Percentiles rank a stretch among this genome's conserved stretches.
phyloP scores from a whole-genome alignment of 64 coral and sea anemone species.

The Cladopsammia gracilis region DNA sequence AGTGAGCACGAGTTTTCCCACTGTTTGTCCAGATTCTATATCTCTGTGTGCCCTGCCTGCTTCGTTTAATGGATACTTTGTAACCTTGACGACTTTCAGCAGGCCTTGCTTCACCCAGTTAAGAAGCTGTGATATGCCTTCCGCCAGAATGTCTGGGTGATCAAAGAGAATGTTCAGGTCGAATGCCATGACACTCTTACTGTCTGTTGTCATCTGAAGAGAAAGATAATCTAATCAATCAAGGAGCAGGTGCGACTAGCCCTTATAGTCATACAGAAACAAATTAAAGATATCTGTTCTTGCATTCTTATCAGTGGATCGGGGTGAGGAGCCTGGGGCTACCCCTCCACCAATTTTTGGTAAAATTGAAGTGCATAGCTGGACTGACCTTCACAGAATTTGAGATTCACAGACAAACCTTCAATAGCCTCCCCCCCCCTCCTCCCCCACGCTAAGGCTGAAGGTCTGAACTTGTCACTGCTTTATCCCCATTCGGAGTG shows the following conservation, averaged over 20 bases:
- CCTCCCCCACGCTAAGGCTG: too few relatives aligned
- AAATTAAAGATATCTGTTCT: too few relatives aligned
- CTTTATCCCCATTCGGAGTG: too few relatives aligned
- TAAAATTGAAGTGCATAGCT: too few relatives aligned
- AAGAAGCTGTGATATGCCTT: slow-evolving; percentile 85
- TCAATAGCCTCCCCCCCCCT: too few relatives aligned
- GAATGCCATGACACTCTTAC: slow-evolving; percentile 96
- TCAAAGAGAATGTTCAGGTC: slow-evolving; percentile 98
- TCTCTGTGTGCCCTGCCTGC: slow-evolving; percentile 89
- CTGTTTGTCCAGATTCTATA: slow-evolving; percentile 92
- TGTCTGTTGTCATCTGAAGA: slow-evolving; percentile 87
- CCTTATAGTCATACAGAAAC: too few relatives aligned
- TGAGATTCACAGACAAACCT: too few relatives aligned
- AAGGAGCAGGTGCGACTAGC: neutral
- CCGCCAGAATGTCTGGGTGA: slow-evolving; percentile 67
- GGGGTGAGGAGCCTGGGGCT: too few relatives aligned
- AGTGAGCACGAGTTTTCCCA: slow-evolving; percentile 96
- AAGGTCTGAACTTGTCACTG: too few relatives aligned
- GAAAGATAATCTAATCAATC: neutral
- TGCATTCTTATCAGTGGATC: too few relatives aligned
- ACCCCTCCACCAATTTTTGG: too few relatives aligned
- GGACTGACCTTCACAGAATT: too few relatives aligned
- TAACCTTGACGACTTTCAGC: slow-evolving; percentile 83
- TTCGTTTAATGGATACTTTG: slow-evolving; percentile 79
- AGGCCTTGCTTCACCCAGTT: slow-evolving; percentile 78